These are phyloP conservation scores for Catharus fuscescens DNA, from an alignment of 2,113 vertebrate species.

Conservation along the genomic window DNA sequence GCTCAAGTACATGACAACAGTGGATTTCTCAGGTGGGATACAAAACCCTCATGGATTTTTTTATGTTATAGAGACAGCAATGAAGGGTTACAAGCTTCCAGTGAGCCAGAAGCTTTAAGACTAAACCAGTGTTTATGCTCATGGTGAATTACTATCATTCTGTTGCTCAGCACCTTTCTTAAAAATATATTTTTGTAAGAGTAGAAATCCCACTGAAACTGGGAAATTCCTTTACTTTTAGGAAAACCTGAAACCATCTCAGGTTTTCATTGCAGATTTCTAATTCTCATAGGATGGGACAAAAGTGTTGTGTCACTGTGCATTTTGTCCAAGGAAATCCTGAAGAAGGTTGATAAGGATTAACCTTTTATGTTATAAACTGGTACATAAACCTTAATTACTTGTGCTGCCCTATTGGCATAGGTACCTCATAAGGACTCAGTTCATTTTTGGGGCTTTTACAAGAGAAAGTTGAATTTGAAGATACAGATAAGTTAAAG, in stretches of 20 bases:
- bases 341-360: neutral
- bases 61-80: neutral
- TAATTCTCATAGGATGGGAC: neutral
- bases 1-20: neutral
- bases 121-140: neutral
- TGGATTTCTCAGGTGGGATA: neutral
- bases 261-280: neutral
- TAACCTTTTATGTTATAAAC: neutral
- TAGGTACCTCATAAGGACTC: neutral
- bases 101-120: neutral
- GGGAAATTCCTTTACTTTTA: neutral
- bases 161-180: neutral
- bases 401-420: neutral
- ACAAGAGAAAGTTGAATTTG: neutral
- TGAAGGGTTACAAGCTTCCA: neutral
- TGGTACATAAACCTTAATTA: slow-evolving; percentile 8
- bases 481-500: slow-evolving; percentile 38
- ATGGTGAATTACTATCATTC: neutral
- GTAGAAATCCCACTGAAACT: neutral
- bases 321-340: neutral
- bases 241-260: neutral
- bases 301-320: neutral
- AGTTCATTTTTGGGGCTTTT: neutral
- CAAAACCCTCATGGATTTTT: neutral
- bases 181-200: neutral